A percentile compares a stretch with the other conserved stretches of the same genome.
Evolutionary conservation across 2,888 invertebrate species (phyloP).

Genomic region (Smittia aterrima): DNA sequence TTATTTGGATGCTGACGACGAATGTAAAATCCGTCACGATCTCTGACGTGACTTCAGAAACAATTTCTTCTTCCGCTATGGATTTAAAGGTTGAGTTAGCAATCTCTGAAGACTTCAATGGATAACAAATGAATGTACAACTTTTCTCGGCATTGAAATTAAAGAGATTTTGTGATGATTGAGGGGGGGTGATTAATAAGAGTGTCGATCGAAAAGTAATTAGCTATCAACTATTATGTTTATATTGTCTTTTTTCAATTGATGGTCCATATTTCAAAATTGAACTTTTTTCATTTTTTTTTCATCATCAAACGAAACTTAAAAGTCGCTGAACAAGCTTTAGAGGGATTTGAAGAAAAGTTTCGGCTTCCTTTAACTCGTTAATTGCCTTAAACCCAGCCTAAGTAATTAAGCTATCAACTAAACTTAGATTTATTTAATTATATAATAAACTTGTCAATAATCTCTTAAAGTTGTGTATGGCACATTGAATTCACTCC

Average conservation of each 20-base stretch:
- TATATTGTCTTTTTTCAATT: constrained; percentile 40
- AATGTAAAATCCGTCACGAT: neutral
- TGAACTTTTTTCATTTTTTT: constrained; percentile 18
- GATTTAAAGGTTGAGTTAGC: too few relatives aligned
- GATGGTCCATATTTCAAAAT: constrained; percentile 34
- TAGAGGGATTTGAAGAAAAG: neutral
- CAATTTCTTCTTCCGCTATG: too few relatives aligned
- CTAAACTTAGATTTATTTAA: constrained; percentile 37
- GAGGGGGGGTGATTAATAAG: too few relatives aligned
- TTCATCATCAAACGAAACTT: constrained; percentile 4
- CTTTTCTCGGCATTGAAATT: too few relatives aligned
- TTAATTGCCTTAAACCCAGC: constrained; percentile 41
- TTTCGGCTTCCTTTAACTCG: neutral
- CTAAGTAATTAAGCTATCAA: constrained; percentile 32
- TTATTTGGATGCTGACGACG: neutral
- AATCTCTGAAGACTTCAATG: too few relatives aligned
- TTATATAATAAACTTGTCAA: constrained; percentile 18
- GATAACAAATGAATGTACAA: too few relatives aligned
- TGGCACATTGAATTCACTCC: constrained; percentile 41
- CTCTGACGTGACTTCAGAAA: too few relatives aligned
- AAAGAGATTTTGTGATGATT: too few relatives aligned
- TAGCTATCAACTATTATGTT: neutral
- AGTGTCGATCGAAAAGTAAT: constrained; percentile 12
- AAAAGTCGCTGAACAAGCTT: neutral
- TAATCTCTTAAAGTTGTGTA: constrained; percentile 13